Base-by-base conservation (phyloP, 2,113 vertebrate genomes). In the Morone chrysops region DNA sequence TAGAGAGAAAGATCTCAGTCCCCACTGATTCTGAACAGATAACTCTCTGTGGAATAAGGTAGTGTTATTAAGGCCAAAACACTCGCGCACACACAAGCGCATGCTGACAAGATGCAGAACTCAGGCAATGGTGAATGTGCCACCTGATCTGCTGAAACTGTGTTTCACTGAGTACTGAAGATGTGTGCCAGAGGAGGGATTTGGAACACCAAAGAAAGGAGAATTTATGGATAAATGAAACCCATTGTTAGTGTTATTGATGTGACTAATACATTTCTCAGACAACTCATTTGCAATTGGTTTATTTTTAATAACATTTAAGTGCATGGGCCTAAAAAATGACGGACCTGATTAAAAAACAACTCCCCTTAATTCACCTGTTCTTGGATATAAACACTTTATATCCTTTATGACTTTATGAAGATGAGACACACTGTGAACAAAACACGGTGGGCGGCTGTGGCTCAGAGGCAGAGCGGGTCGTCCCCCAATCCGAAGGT, bases 21-120 rank as follows among this genome's bases (percentile, higher is more conserved):
- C 92, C 92, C 22, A 70, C 80, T 85, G 91, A 84, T 81, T 88
- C 53, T 66, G 63, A 81, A 59, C 48, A 81, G 36, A 75, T 72
- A 80, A 72, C 63, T 88, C 89, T 74, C 90, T 6, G 4, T 62
- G 87, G 90, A 89, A 66, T 72, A 67, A 73, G 75, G 71, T 17
- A 54, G 78, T 68, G 74, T 85, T 86, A 81, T 87, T 89, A 87
- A 84, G 79, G 86, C 81, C 63, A 31, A 75, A 77, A 62, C 62
- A 45, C 82, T 51, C 45, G 54, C 67, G 20, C 66, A 41, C 65
- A 70, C 50, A 5, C 70, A 68, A 16, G 61, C 17, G 16, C 73
- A 40, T 6, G 10, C 31, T 14, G 31, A 74, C 56, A 56, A 72
- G 78, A 85, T 36, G 79, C 38, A 78, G 31, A 18, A 59, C 45